A percentile compares a stretch with the other conserved stretches of the same genome.
Evolutionary conservation across 2,888 invertebrate genomes (phyloP).

Genomic region (Xestia xanthographa): DNA sequence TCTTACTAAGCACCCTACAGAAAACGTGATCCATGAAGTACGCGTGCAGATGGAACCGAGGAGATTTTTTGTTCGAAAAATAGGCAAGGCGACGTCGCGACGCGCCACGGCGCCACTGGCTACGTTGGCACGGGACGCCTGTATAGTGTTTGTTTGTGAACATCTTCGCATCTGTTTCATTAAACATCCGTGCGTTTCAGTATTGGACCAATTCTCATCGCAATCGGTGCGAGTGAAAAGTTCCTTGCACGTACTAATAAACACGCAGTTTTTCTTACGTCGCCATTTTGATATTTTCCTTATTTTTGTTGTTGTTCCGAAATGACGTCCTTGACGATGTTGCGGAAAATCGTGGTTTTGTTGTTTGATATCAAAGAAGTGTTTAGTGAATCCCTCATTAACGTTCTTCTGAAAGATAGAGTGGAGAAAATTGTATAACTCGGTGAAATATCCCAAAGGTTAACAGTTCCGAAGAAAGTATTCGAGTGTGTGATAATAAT

Average conservation of each 20-base stretch:
- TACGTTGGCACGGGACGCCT: conserved; percentile 84
- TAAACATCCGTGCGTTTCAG: conserved; percentile 87
- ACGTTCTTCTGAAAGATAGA: conserved; percentile 86
- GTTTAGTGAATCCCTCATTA: conserved; percentile 88
- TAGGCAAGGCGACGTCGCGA: conserved; percentile 79
- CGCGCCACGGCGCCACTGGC: conserved; percentile 83
- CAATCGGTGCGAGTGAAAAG: conserved; percentile 82
- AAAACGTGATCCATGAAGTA: conserved; percentile 38
- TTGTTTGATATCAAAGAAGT: conserved; percentile 88
- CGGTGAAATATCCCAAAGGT: conserved; percentile 62
- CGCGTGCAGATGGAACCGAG: conserved; percentile 38
- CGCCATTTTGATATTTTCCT: conserved; percentile 76
- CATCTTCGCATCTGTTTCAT: conserved; percentile 88
- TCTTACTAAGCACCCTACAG: conserved; percentile 56
- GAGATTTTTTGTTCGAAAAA: conserved; percentile 78
- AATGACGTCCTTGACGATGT: conserved; percentile 79
- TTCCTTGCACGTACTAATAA: conserved; percentile 69
- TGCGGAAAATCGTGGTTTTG: conserved; percentile 84
- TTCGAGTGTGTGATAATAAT: conserved; percentile 78
- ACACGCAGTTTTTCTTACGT: conserved; percentile 74
- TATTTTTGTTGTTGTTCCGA: conserved; percentile 41
- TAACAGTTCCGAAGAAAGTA: conserved; percentile 68
- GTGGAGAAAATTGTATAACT: conserved; percentile 81
- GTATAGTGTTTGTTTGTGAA: conserved; percentile 84
- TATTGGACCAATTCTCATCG: conserved; percentile 84